Evolutionary conservation across 2,113 vertebrate species (phyloP).

Genomic region (Bubo bubo): DNA sequence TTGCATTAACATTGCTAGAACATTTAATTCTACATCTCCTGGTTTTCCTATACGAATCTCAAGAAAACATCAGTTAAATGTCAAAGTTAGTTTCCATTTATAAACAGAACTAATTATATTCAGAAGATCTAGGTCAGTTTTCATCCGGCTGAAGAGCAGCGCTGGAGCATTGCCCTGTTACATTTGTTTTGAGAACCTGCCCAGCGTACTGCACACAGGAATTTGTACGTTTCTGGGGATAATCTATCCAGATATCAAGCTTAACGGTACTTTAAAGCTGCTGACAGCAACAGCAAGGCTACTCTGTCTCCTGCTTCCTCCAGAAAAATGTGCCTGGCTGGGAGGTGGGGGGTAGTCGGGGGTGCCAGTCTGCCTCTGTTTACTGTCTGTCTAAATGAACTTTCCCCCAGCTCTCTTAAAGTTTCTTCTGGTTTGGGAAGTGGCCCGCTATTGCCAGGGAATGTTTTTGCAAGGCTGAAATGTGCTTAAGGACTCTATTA

Average conservation of each 20-base stretch:
- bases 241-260: background rate
- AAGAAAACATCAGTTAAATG: slow-evolving; percentile 48
- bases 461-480: slow-evolving; percentile 38
- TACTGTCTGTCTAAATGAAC: slow-evolving; percentile 3
- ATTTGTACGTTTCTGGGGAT: background rate
- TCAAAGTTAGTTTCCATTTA: slow-evolving; percentile 61
- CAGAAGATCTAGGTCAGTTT: slow-evolving; percentile 61
- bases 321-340: background rate
- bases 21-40: background rate
- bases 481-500: slow-evolving; percentile 44
- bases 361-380: slow-evolving; percentile 31
- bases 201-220: background rate
- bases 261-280: background rate
- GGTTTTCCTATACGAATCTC: background rate
- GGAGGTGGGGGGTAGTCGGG: background rate
- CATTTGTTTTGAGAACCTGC: background rate
- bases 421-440: slow-evolving; percentile 33
- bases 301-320: background rate
- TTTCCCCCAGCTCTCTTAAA: slow-evolving; percentile 12
- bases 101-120: slow-evolving; percentile 54
- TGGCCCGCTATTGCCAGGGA: slow-evolving; percentile 24
- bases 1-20: background rate
- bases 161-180: background rate
- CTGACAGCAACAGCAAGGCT: background rate
- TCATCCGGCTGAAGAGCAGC: background rate